Evolutionary conservation across 1,140 invertebrate species (phyloP).

Genomic region (Drosophila tani): DNA sequence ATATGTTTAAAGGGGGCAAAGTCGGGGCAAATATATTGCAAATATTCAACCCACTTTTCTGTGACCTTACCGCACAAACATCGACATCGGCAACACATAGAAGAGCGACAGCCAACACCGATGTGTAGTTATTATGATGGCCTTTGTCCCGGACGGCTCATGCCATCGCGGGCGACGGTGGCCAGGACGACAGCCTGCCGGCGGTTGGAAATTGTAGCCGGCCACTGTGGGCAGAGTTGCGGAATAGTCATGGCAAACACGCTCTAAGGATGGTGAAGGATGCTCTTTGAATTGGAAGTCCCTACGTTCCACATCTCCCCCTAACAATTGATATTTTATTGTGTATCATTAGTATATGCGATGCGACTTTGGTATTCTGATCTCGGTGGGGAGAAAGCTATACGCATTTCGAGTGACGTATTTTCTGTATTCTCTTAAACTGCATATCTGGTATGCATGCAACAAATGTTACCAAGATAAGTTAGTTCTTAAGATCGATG

Average conservation of each 20-base stretch:
- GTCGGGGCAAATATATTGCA: conserved; percentile 56
- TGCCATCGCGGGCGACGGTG: conserved; percentile 24
- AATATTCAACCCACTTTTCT: conserved; percentile 74
- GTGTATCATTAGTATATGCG: background rate
- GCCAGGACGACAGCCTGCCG: conserved; percentile 21
- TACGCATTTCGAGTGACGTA: background rate
- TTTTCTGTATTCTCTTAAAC: background rate
- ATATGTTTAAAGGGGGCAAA: conserved; percentile 67
- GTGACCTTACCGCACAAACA: conserved; percentile 47
- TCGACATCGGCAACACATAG: conserved; percentile 16
- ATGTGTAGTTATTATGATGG: conserved; percentile 71
- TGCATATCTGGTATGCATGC: too few species aligned
- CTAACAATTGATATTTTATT: background rate
- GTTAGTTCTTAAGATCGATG: background rate
- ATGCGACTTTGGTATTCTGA: background rate
- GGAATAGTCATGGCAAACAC: conserved; percentile 8
- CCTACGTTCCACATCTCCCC: background rate
- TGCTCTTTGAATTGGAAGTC: conserved; percentile 3
- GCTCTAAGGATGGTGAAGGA: background rate
- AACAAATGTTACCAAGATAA: too few species aligned
- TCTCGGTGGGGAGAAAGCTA: background rate
- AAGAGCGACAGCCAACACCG: conserved; percentile 36
- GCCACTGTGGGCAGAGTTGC: background rate
- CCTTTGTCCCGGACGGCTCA: conserved; percentile 63
- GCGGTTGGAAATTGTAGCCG: conserved; percentile 9